Conservation (phyloP, 2,113 vertebrate genomes). For the Scatophagus argus region DNA sequence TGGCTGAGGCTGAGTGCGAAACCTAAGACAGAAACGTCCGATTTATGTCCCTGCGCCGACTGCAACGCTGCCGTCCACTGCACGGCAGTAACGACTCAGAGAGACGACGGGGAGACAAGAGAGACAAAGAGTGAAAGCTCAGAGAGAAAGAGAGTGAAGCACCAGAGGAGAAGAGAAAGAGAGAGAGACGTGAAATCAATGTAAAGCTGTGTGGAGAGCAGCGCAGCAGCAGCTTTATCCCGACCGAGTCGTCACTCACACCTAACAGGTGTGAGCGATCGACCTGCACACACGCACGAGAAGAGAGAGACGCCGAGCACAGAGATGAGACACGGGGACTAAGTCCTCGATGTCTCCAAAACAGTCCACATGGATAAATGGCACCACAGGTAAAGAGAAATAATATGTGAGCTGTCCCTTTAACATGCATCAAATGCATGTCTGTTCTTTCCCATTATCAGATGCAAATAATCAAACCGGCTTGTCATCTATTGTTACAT, state of each 20-base stretch:
- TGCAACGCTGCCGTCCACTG: constrained; percentile 23
- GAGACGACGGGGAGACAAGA: background rate
- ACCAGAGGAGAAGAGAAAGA: constrained; percentile 3
- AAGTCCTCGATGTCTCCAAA: too few relatives aligned
- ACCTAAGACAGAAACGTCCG: background rate
- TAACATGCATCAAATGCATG: too few relatives aligned
- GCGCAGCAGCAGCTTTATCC: constrained; percentile 10
- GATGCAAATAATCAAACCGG: background rate
- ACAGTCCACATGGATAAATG: too few relatives aligned
- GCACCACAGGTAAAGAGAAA: too few relatives aligned
- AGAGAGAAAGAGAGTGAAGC: constrained; percentile 11
- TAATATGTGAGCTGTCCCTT: too few relatives aligned
- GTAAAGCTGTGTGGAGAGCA: constrained; percentile 12
- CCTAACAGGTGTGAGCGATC: background rate
- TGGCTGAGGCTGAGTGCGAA: background rate
- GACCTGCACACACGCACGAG: background rate
- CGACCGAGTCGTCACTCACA: constrained; percentile 46
- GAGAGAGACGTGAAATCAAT: constrained; percentile 32
- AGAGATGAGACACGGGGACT: too few relatives aligned
- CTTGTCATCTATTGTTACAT: background rate
- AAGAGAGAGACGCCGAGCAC: background rate
- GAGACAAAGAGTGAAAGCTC: background rate
- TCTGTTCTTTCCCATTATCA: too few relatives aligned
- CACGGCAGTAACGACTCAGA: constrained; percentile 10
- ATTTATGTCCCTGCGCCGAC: constrained; percentile 30